Evolutionary conservation across 1,140 invertebrate genomes (phyloP).

Genomic region (Trichomalopsis sarcophagae): DNA sequence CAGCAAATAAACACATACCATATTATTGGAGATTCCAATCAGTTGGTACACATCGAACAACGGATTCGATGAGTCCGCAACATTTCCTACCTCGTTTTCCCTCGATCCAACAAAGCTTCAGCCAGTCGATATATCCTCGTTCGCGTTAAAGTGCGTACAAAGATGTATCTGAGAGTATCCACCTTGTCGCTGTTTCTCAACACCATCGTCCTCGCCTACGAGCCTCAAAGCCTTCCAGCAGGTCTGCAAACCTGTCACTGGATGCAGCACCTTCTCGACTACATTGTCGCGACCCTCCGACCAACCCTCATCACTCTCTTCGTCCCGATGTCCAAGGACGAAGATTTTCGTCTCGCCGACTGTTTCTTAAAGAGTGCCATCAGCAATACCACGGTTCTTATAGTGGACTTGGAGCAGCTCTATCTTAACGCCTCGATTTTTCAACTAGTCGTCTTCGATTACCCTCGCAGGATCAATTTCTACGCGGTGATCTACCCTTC

Average conservation of each 20-base stretch:
- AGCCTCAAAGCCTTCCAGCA: too few relatives aligned
- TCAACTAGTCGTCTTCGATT: neutral
- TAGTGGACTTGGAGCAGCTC: neutral
- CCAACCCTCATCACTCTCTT: neutral
- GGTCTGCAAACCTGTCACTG: neutral
- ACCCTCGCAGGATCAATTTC: neutral
- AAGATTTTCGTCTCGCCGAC: neutral
- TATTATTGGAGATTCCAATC: too few relatives aligned
- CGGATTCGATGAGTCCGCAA: too few relatives aligned
- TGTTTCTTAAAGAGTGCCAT: neutral
- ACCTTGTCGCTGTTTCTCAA: too few relatives aligned
- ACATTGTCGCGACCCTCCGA: neutral
- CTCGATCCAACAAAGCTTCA: too few relatives aligned
- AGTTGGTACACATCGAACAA: too few relatives aligned
- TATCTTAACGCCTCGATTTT: neutral
- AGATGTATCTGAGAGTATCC: too few relatives aligned
- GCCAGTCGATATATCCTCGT: too few relatives aligned
- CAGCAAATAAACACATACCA: too few relatives aligned
- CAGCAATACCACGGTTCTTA: neutral
- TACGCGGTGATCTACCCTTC: neutral
- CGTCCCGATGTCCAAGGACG: neutral
- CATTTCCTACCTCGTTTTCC: too few relatives aligned
- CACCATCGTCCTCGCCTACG: too few relatives aligned
- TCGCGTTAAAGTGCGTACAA: too few relatives aligned
- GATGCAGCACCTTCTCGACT: neutral